Conservation (phyloP, 2,888 invertebrate species). For the Lymantria monacha region DNA sequence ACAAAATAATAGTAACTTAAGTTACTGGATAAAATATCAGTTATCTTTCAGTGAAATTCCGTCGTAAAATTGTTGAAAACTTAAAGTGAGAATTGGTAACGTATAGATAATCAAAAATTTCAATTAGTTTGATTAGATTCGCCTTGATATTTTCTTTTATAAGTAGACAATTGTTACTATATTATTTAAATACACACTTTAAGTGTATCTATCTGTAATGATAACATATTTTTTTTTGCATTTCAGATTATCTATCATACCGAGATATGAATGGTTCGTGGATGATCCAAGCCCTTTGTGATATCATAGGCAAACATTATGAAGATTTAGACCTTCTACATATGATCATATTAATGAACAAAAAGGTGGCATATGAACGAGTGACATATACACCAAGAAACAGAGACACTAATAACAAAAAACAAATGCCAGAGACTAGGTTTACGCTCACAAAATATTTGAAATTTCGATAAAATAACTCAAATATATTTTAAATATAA, state of each 20-base stretch:
- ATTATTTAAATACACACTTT: no score
- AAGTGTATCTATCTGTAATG: no score
- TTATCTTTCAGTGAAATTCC: no score
- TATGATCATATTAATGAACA: slow-evolving; percentile 50
- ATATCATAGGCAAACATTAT: slow-evolving; percentile 41
- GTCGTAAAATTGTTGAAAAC: no score
- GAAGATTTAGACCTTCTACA: slow-evolving; percentile 48
- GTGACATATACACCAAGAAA: slow-evolving; percentile 40
- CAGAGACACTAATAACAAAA: slow-evolving; percentile 42
- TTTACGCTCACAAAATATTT: slow-evolving; percentile 55
- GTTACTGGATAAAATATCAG: no score
- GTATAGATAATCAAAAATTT: no score
- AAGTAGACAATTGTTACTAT: no score
- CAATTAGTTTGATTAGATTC: no score
- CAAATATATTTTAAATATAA: not conserved
- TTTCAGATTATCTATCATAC: slow-evolving; percentile 52
- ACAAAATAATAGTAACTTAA: no score
- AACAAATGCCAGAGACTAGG: slow-evolving; percentile 61
- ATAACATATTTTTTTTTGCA: not conserved
- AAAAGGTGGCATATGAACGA: slow-evolving; percentile 46
- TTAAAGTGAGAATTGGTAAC: no score
- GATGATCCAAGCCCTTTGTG: slow-evolving; percentile 61
- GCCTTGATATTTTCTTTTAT: no score
- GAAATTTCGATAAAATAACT: slow-evolving; percentile 14
- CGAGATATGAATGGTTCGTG: slow-evolving; percentile 55